Evolutionary conservation across 2,888 invertebrate genomes (phyloP).

Genomic region (Megalurothrips usitatus): DNA sequence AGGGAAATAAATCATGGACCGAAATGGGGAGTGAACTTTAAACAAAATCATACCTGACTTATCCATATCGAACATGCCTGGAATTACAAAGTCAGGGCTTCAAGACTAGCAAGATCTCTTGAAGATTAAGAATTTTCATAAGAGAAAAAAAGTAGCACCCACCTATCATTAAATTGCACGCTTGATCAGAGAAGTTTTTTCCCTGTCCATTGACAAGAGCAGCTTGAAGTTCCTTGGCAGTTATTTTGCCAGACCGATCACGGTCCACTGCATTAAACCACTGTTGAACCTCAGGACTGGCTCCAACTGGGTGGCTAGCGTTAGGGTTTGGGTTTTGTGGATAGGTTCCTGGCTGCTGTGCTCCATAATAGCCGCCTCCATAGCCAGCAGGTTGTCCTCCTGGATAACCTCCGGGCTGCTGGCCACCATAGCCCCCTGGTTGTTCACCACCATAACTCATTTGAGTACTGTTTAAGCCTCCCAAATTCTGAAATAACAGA

Average conservation of each 20-base stretch:
- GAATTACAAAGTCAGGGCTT: constrained; percentile 1
- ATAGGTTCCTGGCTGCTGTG: constrained; percentile 10
- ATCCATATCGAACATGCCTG: constrained; percentile 16
- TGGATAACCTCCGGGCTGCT: constrained; percentile 32
- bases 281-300: constrained; percentile 70
- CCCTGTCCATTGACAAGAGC: constrained; percentile 84
- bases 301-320: constrained; percentile 35
- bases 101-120: neutral
- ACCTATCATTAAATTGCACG: constrained; percentile 85
- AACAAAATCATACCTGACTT: neutral
- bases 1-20: neutral
- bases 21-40: neutral
- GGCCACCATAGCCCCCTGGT: constrained; percentile 35
- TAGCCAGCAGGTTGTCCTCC: constrained; percentile 38
- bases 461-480: neutral
- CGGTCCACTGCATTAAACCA: constrained; percentile 82
- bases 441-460: constrained; percentile 6
- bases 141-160: constrained; percentile 38
- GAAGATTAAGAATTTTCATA: neutral
- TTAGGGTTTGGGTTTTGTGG: constrained; percentile 33
- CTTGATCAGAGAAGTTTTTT: constrained; percentile 72
- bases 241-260: constrained; percentile 78
- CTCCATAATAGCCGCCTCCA: constrained; percentile 30
- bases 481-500: neutral
- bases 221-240: constrained; percentile 67